Percentiles rank a stretch among this genome's conserved stretches.
Conservation (phyloP, 2,888 invertebrate species). For the Dryadula phaetusa region DNA sequence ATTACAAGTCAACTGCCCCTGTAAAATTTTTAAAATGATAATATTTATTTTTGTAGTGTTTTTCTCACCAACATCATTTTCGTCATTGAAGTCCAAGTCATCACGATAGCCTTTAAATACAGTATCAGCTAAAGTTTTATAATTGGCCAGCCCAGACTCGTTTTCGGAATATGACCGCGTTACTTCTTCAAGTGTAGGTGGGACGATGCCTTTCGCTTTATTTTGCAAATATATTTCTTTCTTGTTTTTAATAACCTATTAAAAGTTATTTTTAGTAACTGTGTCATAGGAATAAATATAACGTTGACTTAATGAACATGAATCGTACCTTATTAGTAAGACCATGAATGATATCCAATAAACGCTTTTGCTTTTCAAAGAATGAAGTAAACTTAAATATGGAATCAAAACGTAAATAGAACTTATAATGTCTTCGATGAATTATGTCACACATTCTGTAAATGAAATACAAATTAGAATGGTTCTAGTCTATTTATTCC, state of each 20-base stretch:
- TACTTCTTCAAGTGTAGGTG: constrained; percentile 70
- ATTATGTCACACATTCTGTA: constrained; percentile 91
- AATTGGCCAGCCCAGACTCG: constrained; percentile 64
- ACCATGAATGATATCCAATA: constrained; percentile 89
- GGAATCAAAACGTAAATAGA: constrained; percentile 89
- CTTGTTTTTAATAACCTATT: constrained; percentile 85
- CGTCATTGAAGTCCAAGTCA: constrained; percentile 92
- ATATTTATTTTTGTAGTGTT: too few species aligned
- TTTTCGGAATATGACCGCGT: constrained; percentile 59
- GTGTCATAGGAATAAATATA: neutral
- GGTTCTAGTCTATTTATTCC: neutral
- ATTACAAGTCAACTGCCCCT: too few species aligned
- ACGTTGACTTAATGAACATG: neutral
- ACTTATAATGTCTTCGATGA: constrained; percentile 90
- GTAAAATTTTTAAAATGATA: too few species aligned
- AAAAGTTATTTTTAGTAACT: constrained; percentile 10
- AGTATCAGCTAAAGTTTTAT: constrained; percentile 74
- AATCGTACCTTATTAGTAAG: constrained; percentile 87
- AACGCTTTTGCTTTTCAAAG: constrained; percentile 87
- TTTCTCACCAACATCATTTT: constrained; percentile 88
- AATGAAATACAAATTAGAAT: constrained; percentile 37
- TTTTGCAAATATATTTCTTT: constrained; percentile 84
- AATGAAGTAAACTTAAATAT: constrained; percentile 89
- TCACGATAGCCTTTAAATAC: constrained; percentile 88
- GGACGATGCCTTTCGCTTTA: constrained; percentile 73